Evolutionary conservation across 2,113 vertebrate genomes (phyloP), one percentile per base, ranked within the genome.

Genomic region (Tychaedon coryphoeus): DNA sequence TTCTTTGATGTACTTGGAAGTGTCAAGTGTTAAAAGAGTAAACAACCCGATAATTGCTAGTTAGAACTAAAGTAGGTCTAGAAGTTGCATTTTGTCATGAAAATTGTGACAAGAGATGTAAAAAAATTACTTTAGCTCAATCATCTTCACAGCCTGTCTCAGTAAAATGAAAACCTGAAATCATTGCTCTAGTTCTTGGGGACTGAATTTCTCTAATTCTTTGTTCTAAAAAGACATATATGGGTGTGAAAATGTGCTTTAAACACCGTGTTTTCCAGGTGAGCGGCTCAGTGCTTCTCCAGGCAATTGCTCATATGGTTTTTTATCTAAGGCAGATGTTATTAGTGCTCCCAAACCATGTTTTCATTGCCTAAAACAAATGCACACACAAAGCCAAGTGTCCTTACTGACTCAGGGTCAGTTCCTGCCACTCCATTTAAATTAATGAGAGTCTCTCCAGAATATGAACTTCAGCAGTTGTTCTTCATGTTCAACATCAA

Each of bases 1-100:
- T 88, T 86, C 93, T 93, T 90, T 96, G 85, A 96, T 88, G 58
- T 86, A 67, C 78, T 90, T 86, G 54, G n/a, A 83, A 90, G 36
- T 94, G 94, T 86, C 93, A 77, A 40, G 43, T 69, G 51, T 90
- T 88, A 95, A 92, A 93, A 90, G 85, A 96, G 88, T 83, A 96
- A 95, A 96, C 82, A 96, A 93, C 72, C 22, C 0, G 0, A 22
- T 80, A 90, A 94, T 74, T 96, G 71, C 81, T 58, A 93, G 71
- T 40, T 66, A 90, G 81, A 90, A 56, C 64, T 88, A 76, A 96
- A 96, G 75, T 80, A 93, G 95, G 92, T 80, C 88, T 93, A 58
- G 34, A 94, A 96, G 79, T 90, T 93, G 64, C 67, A 60, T 76
- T 67, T 69, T 95, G 85, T 86, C 85, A 67, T 61, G 64, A 74